Base-by-base conservation (phyloP, 2,888 invertebrate species). In the Agriopis marginaria region DNA sequence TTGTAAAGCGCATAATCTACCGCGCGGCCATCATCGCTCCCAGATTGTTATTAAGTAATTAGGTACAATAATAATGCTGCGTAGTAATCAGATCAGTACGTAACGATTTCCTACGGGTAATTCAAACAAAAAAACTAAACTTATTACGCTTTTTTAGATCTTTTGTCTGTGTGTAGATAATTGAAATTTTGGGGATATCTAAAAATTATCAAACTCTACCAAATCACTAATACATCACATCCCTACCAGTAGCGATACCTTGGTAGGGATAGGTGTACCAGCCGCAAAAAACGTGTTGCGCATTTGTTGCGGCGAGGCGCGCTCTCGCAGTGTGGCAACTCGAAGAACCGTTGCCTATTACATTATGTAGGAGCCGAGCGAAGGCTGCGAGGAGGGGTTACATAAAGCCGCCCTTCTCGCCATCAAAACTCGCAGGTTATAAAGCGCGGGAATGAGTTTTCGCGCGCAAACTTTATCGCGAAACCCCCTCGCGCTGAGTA, bases 361-460 rank as follows among this genome's bases (percentile, higher is more conserved):
- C 85, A 87, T 89, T 89, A 91, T 90, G 77, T 91, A 89, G 83
- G 74, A 74, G 75, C 72, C 76, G 72, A 75, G 76, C 68, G 71
- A 77, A 76, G 79, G 77, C 78, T 70, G 80, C 73, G 71, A 70
- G 75, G 77, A 74, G 79, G 81, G 77, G 73, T 82, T 85, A 86
- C 85, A 82, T 86, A 87, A 83, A 80, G 73, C 82, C 82, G 79
- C 78, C 83, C 82, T 79, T 81, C 82, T 84, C 82, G 77, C 78
- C 82, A 82, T 83, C 87, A 85, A 90, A 90, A 89, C 87, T 87
- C 87, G 80, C 83, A 84, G 83, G 86, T 85, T 87, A 87, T 89
- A 90, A 91, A 91, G 89, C 90, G 91, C 92, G 92, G 90, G 90
- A 92, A 91, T 88, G 91, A 90, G 86, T 89, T 91, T 91, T 90